These are phyloP conservation scores for Hirundo rustica DNA, from an alignment of 2,797 vertebrate species.

Conservation along the genomic window DNA sequence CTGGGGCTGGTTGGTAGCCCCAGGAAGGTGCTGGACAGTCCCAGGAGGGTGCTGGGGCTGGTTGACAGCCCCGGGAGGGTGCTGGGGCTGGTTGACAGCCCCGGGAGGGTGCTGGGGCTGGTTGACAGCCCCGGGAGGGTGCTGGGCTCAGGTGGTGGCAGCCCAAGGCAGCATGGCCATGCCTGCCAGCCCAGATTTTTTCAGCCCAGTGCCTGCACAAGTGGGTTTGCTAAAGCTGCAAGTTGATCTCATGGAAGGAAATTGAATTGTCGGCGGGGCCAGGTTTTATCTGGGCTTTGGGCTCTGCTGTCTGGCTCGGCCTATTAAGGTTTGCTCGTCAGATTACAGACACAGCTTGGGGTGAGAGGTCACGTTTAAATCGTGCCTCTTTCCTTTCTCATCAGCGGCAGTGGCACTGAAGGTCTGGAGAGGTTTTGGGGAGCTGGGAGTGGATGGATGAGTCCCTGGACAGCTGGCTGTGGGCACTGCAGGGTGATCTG, in stretches of 20 bases:
- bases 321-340: conserved; percentile 52
- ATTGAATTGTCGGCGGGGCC: conserved; percentile 70
- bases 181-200: conserved; percentile 60
- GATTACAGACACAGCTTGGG: conserved; percentile 62
- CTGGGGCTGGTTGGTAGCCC: background rate
- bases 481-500: too few relatives aligned
- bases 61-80: too few relatives aligned
- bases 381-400: too few relatives aligned
- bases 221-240: conserved; percentile 73
- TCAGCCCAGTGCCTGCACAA: conserved; percentile 58
- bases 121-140: background rate
- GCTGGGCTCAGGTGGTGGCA: background rate
- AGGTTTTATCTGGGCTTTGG: conserved; percentile 72
- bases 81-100: too few relatives aligned
- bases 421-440: too few relatives aligned
- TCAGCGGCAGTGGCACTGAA: too few relatives aligned
- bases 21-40: too few relatives aligned
- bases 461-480: too few relatives aligned
- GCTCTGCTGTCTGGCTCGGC: conserved; percentile 55
- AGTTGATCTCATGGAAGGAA: conserved; percentile 79
- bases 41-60: fast-evolving
- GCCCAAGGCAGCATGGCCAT: background rate
- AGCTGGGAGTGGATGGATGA: too few relatives aligned
- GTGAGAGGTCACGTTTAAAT: too few relatives aligned
- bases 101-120: too few relatives aligned